Base-by-base conservation (phyloP, 1,140 invertebrate genomes). In the Drosophila simulans region DNA sequence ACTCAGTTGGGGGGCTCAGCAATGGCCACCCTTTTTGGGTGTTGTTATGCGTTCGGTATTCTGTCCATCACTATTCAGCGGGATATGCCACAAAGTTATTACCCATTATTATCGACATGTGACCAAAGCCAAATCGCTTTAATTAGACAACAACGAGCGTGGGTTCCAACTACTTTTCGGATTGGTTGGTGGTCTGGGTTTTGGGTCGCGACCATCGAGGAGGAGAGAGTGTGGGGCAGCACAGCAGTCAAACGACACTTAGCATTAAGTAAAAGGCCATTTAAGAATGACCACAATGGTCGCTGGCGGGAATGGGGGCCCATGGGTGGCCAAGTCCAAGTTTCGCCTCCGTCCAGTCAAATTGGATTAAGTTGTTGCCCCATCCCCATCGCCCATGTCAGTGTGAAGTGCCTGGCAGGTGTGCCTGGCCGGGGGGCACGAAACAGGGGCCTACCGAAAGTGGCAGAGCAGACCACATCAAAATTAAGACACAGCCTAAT, bases 291-390 rank as follows among this genome's bases (percentile, higher is more conserved):
- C 40, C 78, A 62, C 46, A 31, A 31, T 31, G 15, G 34, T 5
- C 39, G n/a, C 5, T 20, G 22, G 42, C 3, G 39, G 7, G 12
- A 17, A 4, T 2, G 25, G 25, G 34, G 45, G 22, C 46, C 22
- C 27, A n/a, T 22, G 43, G 69, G 27, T 31, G 27, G 25, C 53
- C 39, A 53, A 42, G 72, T 54, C 72, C 72, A 52, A 56, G 48
- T 72, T 54, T 71, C 64, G 58, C 60, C 73, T 62, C 60, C 65
- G 75, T 51, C 68, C 83, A 88, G 73, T 83, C 84, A 88, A 88
- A 88, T 88, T 88, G 83, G 83, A 88, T 88, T 88, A 88, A 88
- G 83, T 88, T 88, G 76, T 88, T 88, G 71, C 48, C 78, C 43
- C 54, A 52, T 65, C 59, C 70, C 20, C n/a, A 12, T 37, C 35